Evolutionary conservation across 1,140 invertebrate species (phyloP).

Genomic region (Papilio helenus): DNA sequence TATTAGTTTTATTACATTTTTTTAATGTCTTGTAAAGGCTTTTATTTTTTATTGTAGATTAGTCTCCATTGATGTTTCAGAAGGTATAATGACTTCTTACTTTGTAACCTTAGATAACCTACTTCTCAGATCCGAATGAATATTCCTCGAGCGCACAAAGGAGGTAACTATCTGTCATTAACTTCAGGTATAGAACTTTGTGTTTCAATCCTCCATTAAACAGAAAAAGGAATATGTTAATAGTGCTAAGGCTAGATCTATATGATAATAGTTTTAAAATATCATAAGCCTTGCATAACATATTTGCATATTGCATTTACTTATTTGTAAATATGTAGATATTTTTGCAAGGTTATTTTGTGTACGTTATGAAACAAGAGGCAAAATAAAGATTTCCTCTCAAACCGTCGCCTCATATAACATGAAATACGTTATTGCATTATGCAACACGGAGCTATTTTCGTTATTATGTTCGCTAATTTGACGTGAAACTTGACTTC

Average conservation of each 20-base stretch:
- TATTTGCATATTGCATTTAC: background rate
- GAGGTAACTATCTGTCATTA: too few relatives aligned
- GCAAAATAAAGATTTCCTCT: conserved; percentile 9
- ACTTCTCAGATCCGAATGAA: too few relatives aligned
- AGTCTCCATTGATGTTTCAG: background rate
- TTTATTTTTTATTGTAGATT: background rate
- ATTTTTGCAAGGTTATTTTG: background rate
- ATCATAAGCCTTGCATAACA: background rate
- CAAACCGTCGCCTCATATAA: background rate
- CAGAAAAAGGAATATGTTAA: too few relatives aligned
- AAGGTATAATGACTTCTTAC: background rate
- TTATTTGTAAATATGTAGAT: conserved; percentile 13
- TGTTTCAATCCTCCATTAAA: too few relatives aligned
- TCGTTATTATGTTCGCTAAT: conserved; percentile 9
- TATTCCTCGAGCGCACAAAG: too few relatives aligned
- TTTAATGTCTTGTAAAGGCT: background rate
- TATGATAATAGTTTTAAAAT: too few relatives aligned
- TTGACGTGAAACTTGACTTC: conserved; percentile 15
- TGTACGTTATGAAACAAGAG: background rate
- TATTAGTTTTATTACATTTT: background rate
- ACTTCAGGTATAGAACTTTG: too few relatives aligned
- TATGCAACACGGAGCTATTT: conserved; percentile 15
- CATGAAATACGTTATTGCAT: conserved; percentile 17
- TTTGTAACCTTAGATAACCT: too few relatives aligned
- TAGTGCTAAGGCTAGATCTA: background rate